Evolutionary conservation across 2,888 invertebrate species (phyloP).

Genomic region (Microchrysa polita): DNA sequence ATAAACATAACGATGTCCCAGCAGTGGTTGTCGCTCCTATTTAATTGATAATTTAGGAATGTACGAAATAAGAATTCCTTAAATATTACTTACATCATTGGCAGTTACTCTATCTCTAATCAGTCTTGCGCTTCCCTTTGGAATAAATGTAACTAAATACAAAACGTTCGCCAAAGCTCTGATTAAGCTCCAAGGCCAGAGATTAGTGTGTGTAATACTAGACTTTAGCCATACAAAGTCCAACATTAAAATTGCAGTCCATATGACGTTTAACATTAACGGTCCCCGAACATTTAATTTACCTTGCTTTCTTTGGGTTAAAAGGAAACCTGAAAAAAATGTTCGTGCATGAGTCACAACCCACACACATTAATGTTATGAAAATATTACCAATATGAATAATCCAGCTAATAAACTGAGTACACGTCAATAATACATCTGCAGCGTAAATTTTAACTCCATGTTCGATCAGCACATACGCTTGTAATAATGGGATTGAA

Average conservation of each 20-base stretch:
- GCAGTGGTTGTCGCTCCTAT: slow-evolving; percentile 72
- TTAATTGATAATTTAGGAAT: slow-evolving; percentile 1
- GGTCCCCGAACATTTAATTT: slow-evolving; percentile 80
- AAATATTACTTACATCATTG: slow-evolving; percentile 54
- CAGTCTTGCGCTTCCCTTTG: slow-evolving; percentile 66
- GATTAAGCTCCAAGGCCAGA: slow-evolving; percentile 71
- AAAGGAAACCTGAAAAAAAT: slow-evolving; percentile 60
- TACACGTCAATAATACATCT: slow-evolving; percentile 76
- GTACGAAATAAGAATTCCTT: slow-evolving; percentile 10
- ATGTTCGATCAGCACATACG: slow-evolving; percentile 72
- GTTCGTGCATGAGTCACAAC: too few relatives aligned
- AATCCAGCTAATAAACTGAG: slow-evolving; percentile 81
- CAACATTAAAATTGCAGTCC: slow-evolving; percentile 75
- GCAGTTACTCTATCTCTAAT: slow-evolving; percentile 62
- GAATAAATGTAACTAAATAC: slow-evolving; percentile 78
- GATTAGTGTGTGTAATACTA: slow-evolving; percentile 66
- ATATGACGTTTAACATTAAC: slow-evolving; percentile 72
- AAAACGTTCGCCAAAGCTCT: slow-evolving; percentile 72
- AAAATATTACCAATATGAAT: slow-evolving; percentile 77
- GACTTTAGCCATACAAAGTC: slow-evolving; percentile 76
- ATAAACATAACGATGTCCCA: slow-evolving; percentile 69
- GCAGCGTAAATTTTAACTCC: slow-evolving; percentile 69
- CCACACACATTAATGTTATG: too few relatives aligned
- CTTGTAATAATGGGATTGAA: slow-evolving; percentile 73
- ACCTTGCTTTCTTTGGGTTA: slow-evolving; percentile 73